phyloP scores from a whole-genome alignment of 2,113 vertebrate species.

The Phalacrocorax aristotelis region DNA sequence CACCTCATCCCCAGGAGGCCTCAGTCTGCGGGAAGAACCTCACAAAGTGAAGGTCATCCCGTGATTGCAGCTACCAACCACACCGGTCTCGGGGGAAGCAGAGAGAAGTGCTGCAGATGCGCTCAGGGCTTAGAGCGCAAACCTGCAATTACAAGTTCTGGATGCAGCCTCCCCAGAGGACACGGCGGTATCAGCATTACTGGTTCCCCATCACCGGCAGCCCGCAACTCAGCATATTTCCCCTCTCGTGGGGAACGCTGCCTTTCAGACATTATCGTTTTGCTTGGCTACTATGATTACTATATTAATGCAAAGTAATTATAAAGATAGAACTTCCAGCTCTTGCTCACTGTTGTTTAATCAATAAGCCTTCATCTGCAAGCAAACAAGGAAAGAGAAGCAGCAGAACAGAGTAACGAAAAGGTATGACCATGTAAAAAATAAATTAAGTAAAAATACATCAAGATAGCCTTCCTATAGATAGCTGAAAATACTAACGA shows the following conservation, averaged over 20 bases:
- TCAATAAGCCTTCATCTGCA: background rate
- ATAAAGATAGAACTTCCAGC: background rate
- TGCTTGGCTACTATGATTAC: background rate
- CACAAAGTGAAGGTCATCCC: background rate
- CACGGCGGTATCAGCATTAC: accelerated
- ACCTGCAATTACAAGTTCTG: background rate
- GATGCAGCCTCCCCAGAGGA: background rate
- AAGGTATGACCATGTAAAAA: background rate
- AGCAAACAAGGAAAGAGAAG: background rate
- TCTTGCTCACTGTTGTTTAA: background rate
- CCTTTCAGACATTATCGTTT: background rate
- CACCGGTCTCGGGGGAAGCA: background rate
- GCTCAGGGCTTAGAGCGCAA: background rate
- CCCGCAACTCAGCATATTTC: background rate
- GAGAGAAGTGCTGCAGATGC: background rate
- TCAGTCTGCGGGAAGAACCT: background rate
- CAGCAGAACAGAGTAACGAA: background rate
- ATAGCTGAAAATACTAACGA: background rate
- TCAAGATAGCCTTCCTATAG: background rate
- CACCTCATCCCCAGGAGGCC: background rate
- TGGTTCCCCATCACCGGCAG: background rate
- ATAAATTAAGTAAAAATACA: background rate
- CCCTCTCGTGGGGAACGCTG: background rate
- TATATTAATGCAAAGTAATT: background rate
- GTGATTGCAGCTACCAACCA: background rate